Evolutionary conservation across 1,140 invertebrate genomes (phyloP), one percentile per base, ranked within the genome.

Genomic region (Drosophila sp.): DNA sequence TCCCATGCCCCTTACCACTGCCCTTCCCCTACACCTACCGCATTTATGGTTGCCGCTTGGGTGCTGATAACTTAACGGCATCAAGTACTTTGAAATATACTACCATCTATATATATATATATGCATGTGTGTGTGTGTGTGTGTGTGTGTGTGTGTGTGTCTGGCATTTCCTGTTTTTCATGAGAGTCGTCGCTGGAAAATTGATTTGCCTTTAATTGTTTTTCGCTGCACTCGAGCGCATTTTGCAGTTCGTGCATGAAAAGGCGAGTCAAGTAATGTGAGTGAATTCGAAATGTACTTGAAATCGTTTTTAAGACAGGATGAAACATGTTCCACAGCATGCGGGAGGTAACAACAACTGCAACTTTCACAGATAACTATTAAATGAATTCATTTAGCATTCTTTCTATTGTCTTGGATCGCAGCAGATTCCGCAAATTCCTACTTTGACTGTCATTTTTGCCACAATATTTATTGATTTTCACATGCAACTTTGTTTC

Each of bases 171-270:
- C 71, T 73, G 71, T 53, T 32, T 53, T 65, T 66, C 40, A 63
- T 53, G 51, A 29, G 38, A 53, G 48, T 65, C 38, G 46, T 65
- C 34, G 45, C 51, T 72, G 61, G 70, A 73, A 73, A 77, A 73
- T 77, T 77, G 72, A 74, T 78, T 78, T 74, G 46, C 34, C 59
- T 78, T 78, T 78, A 78, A 78, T 78, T 75, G 66, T 71, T 75
- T 71, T 32, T 78, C 72, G 75, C 61, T 78, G 72, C 72, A 75
- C 72, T 78, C 48, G 72, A 78, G 41, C 45, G 71, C 75, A 75
- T 70, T 77, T 74, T 71, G 59, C 72, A 70, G 71, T 73, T 77
- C 62, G 63, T 73, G 70, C 74, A 76, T 76, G 74, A 73, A 57
- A 65, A 56, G 58, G 2, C 14, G 27, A 21, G 2, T 53, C 25